Conservation (phyloP, 2,888 invertebrate genomes). For the Amiota communis region DNA sequence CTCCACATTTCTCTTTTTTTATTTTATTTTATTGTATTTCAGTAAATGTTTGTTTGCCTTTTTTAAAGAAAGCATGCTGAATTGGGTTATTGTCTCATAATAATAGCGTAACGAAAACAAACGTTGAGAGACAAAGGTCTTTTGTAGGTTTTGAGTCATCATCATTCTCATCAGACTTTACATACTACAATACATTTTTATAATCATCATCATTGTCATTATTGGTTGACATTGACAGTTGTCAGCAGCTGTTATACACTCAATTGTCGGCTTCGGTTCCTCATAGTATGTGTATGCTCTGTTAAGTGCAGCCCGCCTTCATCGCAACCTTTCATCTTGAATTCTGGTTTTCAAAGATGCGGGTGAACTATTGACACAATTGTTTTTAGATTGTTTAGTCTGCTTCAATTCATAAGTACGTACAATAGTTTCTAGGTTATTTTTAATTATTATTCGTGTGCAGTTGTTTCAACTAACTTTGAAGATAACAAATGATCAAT, state of each 20-base stretch:
- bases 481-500: not conserved
- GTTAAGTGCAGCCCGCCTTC: conserved; percentile 5
- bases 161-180: not conserved
- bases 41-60: too few species aligned
- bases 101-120: conserved; percentile 26
- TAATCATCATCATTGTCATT: conserved; percentile 18
- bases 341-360: conserved; percentile 44
- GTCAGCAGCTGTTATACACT: conserved; percentile 25
- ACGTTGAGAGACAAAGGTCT: not conserved
- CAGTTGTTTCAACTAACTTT: conserved; percentile 45
- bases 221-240: conserved; percentile 22
- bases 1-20: too few species aligned
- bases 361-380: conserved; percentile 65
- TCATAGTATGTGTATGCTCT: too few species aligned
- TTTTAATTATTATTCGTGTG: conserved; percentile 66
- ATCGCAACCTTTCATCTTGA: conserved; percentile 35
- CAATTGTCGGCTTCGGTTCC: not conserved
- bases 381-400: conserved; percentile 49
- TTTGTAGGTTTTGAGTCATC: conserved; percentile 2
- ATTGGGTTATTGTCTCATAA: conserved; percentile 29
- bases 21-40: too few species aligned
- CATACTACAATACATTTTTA: not conserved
- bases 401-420: not conserved
- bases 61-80: too few species aligned
- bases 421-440: conserved; percentile 53